Percentiles rank a stretch among this genome's conserved stretches.
Conservation (phyloP, 1,140 invertebrate species). For the Himalopsyche phryganea region DNA sequence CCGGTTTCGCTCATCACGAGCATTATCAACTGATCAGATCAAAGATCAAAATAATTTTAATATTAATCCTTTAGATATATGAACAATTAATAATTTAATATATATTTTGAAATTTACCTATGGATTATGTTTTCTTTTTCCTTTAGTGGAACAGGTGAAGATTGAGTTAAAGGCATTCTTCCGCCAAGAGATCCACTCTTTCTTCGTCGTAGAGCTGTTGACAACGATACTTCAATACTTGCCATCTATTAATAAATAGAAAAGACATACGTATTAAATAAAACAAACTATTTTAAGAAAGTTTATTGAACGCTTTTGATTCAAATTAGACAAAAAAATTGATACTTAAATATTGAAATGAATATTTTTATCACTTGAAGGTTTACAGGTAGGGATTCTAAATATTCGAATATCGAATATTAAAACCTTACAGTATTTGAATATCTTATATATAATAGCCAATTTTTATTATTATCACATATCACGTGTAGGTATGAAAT, state of each 20-base stretch:
- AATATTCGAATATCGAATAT: neutral
- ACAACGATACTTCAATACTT: conserved; percentile 78
- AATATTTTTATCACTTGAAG: neutral
- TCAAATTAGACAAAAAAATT: conserved; percentile 1
- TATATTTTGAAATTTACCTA: conserved; percentile 45
- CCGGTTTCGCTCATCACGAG: neutral
- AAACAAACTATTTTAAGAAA: no score
- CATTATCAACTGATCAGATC: no score
- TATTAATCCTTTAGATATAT: neutral
- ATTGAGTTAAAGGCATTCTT: neutral
- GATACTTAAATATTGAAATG: neutral
- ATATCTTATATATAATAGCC: neutral
- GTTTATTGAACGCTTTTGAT: no score
- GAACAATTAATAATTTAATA: neutral
- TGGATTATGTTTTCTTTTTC: conserved; percentile 82
- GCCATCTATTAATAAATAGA: conserved; percentile 65
- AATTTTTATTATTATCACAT: no score
- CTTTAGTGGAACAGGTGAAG: conserved; percentile 46
- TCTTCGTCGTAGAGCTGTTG: conserved; percentile 58
- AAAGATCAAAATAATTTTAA: neutral
- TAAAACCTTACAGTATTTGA: no score
- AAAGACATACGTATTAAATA: no score
- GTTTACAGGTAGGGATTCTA: neutral
- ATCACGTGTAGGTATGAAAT: no score
- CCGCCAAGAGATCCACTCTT: conserved; percentile 51